phyloP scores from a whole-genome alignment of 2,797 vertebrate genomes.

The Tolypeutes matacus region DNA sequence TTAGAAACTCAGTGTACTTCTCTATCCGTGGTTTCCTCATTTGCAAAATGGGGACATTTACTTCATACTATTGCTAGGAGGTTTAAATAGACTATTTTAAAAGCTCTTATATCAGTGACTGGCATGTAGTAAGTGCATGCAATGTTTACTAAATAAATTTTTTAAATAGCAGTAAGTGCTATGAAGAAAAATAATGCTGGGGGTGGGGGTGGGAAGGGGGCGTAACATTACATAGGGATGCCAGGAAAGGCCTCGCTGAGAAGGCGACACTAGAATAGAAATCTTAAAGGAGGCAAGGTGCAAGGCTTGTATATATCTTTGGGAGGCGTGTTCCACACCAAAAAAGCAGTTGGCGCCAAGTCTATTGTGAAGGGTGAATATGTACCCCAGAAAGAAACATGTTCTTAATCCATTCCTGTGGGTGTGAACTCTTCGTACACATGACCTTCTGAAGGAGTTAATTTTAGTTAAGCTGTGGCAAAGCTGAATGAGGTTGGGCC shows the following conservation, averaged over 20 bases:
- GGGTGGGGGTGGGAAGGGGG: rapidly evolving
- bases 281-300: background rate
- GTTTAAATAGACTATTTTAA: background rate
- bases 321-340: background rate
- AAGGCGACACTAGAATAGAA: background rate
- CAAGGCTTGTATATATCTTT: background rate
- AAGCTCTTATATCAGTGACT: background rate
- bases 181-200: conserved; percentile 19
- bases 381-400: no score
- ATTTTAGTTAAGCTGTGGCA: no score
- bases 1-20: background rate
- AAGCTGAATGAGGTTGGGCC: no score
- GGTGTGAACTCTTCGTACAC: no score
- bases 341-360: background rate
- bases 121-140: background rate
- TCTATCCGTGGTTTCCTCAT: background rate
- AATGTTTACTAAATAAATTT: background rate
- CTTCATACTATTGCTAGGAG: background rate
- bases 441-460: no score
- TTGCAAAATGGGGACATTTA: background rate
- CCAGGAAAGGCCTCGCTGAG: background rate
- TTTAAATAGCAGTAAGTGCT: background rate
- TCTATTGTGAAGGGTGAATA: no score
- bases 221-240: no score
- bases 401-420: no score